phyloP scores from a whole-genome alignment of 2,113 vertebrate genomes.

The Corythaixoides concolor region DNA sequence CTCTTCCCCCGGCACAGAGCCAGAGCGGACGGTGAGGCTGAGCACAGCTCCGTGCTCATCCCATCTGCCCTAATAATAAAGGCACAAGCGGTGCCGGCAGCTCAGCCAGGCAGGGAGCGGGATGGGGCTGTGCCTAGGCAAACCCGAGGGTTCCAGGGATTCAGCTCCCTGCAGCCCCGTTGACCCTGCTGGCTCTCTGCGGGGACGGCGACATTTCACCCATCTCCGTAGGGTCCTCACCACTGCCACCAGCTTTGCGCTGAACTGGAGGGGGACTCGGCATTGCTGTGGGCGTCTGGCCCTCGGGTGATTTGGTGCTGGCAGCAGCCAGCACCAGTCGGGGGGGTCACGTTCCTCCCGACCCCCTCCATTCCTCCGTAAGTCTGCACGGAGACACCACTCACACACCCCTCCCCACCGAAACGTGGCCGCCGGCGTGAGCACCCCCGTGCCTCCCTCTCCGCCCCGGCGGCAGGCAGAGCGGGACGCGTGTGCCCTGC shows the following conservation, averaged over 20 bases:
- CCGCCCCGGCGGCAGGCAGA: fast-evolving
- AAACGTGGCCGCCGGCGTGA: fast-evolving
- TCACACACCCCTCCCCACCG: background rate
- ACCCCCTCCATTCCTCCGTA: fast-evolving
- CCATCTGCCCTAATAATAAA: background rate
- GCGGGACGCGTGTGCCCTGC: fast-evolving
- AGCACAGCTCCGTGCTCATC: background rate
- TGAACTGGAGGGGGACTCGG: background rate
- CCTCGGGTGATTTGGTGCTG: background rate
- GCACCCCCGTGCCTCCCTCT: background rate
- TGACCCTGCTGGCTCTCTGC: background rate
- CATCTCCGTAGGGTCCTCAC: background rate
- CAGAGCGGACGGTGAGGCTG: fast-evolving
- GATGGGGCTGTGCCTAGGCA: background rate
- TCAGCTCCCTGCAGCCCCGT: background rate
- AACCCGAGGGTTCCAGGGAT: background rate
- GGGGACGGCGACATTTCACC: background rate
- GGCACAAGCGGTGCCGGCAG: fast-evolving
- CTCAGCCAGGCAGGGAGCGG: fast-evolving
- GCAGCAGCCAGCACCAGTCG: background rate
- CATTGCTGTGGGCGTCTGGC: background rate
- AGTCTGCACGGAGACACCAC: background rate
- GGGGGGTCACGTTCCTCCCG: background rate
- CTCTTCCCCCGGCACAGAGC: background rate
- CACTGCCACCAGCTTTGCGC: background rate